Conservation (phyloP, 2,888 invertebrate genomes). For the Amblyjoppa proteus region DNA sequence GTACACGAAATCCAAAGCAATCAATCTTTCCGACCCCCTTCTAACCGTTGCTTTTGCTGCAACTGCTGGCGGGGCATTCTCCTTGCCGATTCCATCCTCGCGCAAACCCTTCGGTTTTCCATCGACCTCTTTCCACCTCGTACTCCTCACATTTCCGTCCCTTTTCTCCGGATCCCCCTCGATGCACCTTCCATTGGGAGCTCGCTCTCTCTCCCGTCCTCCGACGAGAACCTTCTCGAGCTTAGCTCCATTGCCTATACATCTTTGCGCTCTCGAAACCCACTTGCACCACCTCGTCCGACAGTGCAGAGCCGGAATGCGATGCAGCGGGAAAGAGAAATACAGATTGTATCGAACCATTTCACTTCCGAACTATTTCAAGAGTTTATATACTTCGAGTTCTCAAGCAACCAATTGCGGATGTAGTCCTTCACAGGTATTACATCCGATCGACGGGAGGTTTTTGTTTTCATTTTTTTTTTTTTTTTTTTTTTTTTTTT, state of each 20-base stretch:
- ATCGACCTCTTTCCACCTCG: slow-evolving; percentile 29
- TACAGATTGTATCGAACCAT: slow-evolving; percentile 20
- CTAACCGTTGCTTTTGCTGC: slow-evolving; percentile 47
- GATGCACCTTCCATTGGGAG: neutral
- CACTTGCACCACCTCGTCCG: slow-evolving; percentile 43
- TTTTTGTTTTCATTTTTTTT: neutral
- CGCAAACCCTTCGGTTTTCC: slow-evolving; percentile 10
- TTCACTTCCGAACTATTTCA: slow-evolving; percentile 12
- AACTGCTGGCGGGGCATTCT: slow-evolving; percentile 35
- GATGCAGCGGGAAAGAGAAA: neutral
- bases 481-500: neutral
- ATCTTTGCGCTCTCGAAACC: slow-evolving; percentile 31
- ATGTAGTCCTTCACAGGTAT: neutral
- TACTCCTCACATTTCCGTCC: slow-evolving; percentile 21
- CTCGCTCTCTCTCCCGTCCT: slow-evolving; percentile 5
- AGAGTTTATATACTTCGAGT: neutral
- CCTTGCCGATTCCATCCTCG: slow-evolving; percentile 9
- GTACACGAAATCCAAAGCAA: slow-evolving; percentile 74
- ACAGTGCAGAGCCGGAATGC: neutral
- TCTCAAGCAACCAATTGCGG: neutral
- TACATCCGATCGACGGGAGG: neutral
- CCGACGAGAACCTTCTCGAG: neutral
- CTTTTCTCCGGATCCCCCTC: neutral
- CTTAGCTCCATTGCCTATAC: slow-evolving; percentile 21
- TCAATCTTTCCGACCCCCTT: slow-evolving; percentile 74